These are phyloP conservation scores for Andrena hattorfiana DNA, from an alignment of 2,888 invertebrate species.

Conservation along the genomic window DNA sequence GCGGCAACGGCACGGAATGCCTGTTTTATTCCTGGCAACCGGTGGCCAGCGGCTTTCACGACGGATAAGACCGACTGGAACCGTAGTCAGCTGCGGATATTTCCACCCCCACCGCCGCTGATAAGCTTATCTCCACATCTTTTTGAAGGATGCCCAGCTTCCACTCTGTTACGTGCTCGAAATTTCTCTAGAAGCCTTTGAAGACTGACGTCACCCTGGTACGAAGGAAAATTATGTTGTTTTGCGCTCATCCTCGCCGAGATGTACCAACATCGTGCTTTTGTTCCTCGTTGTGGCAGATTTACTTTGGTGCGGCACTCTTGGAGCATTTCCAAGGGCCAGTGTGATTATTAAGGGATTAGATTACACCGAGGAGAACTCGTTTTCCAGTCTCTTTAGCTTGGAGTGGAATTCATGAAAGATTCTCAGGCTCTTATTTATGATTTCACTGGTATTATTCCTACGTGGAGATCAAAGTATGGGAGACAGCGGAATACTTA, in stretches of 20 bases:
- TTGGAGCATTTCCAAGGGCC: no score
- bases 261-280: no score
- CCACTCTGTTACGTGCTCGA: constrained; percentile 1
- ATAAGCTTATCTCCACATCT: constrained; percentile 32
- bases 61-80: constrained; percentile 15
- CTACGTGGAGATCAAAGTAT: no score
- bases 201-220: neutral
- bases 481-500: neutral
- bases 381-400: no score
- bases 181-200: neutral
- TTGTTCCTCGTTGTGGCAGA: no score
- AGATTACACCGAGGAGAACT: no score
- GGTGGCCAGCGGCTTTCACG: constrained; percentile 27
- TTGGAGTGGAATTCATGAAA: no score
- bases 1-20: constrained; percentile 1
- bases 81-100: constrained; percentile 25
- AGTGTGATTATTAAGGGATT: no score
- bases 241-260: neutral
- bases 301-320: no score
- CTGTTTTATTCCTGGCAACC: constrained; percentile 44
- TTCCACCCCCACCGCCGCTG: constrained; percentile 18
- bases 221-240: neutral
- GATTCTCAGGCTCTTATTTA: no score
- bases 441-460: no score
- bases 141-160: neutral